Percentiles rank a stretch among this genome's conserved stretches.
phyloP scores from a whole-genome alignment of 1,140 invertebrate species.

The Pararge aegeria region DNA sequence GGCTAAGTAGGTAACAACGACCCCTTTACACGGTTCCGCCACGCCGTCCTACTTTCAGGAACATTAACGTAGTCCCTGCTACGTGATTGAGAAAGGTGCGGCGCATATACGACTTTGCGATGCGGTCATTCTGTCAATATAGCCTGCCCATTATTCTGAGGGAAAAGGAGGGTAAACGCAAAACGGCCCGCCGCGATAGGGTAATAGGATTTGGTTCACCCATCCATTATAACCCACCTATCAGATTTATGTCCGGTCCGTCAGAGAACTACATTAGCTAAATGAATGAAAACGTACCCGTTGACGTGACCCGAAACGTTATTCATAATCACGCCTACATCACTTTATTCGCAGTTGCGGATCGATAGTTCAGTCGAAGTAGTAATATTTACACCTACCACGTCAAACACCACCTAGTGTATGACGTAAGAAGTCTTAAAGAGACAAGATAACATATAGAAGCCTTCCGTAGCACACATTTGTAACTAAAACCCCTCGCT shows the following conservation, averaged over 20 bases:
- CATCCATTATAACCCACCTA: slow-evolving; percentile 32
- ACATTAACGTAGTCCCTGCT: slow-evolving; percentile 39
- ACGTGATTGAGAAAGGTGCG: slow-evolving; percentile 61
- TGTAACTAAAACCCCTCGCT: not conserved
- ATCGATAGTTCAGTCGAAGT: slow-evolving; percentile 13
- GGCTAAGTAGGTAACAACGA: slow-evolving; percentile 16
- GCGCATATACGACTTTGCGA: slow-evolving; percentile 42
- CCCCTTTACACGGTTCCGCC: slow-evolving; percentile 33
- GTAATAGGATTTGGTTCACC: slow-evolving; percentile 28
- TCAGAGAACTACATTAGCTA: slow-evolving; percentile 21
- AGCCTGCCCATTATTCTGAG: slow-evolving; percentile 29
- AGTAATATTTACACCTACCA: not conserved
- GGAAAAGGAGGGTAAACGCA: slow-evolving; percentile 9
- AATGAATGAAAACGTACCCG: slow-evolving; percentile 14
- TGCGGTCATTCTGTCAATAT: slow-evolving; percentile 51
- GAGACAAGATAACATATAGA: not conserved
- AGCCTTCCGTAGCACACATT: not conserved
- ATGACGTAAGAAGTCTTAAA: too few relatives aligned
- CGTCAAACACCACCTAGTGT: not conserved
- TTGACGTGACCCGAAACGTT: slow-evolving; percentile 12
- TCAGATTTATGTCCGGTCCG: slow-evolving; percentile 25
- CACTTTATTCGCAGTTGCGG: slow-evolving; percentile 3
- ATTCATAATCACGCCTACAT: slow-evolving; percentile 8
- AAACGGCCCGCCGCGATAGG: slow-evolving; percentile 28
- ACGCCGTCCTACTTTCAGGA: slow-evolving; percentile 50